phyloP scores from a whole-genome alignment of 2,888 invertebrate species.

The Microplitis manilae region DNA sequence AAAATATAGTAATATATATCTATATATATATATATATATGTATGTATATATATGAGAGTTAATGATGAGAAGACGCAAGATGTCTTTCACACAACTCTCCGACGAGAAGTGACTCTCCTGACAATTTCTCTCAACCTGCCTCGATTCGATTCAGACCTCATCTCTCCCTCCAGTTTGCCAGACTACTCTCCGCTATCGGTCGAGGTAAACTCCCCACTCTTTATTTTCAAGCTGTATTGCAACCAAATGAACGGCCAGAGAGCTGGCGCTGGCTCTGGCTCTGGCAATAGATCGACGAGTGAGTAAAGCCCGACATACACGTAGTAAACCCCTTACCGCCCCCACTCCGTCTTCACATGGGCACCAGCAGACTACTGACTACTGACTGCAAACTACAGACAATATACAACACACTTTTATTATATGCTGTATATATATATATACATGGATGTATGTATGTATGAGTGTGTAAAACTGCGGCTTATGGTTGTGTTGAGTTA shows the following conservation, averaged over 20 bases:
- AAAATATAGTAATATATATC: background rate
- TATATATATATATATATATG: background rate
- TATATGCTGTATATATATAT: background rate
- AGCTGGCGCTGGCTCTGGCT: background rate
- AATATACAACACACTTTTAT: too few species aligned
- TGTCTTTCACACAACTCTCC: constrained; percentile 54
- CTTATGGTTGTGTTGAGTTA: background rate
- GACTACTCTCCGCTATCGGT: constrained; percentile 7
- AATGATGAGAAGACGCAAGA: constrained; percentile 22
- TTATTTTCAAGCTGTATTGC: constrained; percentile 6
- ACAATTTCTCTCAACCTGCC: constrained; percentile 63
- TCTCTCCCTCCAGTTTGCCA: constrained; percentile 42
- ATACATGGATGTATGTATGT: background rate
- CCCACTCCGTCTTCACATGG: background rate
- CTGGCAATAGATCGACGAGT: background rate
- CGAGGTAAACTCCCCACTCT: constrained; percentile 46
- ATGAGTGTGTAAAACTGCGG: background rate
- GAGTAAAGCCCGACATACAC: background rate
- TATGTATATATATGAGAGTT: background rate
- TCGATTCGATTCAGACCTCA: constrained; percentile 50
- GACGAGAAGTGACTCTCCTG: constrained; percentile 60
- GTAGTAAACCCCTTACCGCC: constrained; percentile 6
- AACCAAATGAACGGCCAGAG: constrained; percentile 26
- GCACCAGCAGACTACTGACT: background rate
- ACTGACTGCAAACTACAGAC: too few species aligned